Evolutionary conservation across 2,797 vertebrate genomes (phyloP).

Genomic region (Lemur catta): DNA sequence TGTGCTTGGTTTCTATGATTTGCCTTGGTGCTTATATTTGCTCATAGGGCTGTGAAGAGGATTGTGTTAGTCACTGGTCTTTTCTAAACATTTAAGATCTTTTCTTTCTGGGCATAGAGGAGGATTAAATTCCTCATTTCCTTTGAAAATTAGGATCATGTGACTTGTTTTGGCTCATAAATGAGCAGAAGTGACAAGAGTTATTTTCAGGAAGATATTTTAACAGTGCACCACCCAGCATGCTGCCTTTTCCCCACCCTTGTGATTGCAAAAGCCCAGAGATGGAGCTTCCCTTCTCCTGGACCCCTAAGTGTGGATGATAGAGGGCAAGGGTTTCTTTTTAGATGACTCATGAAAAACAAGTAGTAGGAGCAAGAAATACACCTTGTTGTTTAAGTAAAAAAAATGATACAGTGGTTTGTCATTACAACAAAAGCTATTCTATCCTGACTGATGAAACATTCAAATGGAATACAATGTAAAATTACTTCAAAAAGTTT

Average conservation of each 20-base stretch:
- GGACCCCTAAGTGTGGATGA: not conserved
- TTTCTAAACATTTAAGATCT: not conserved
- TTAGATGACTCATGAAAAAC: not conserved
- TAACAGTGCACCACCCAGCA: not conserved
- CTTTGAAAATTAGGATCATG: not conserved
- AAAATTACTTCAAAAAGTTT: not conserved
- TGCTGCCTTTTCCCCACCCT: not conserved
- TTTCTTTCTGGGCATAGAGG: not conserved
- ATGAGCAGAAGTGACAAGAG: not conserved
- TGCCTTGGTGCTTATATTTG: not conserved
- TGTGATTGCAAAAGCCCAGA: not conserved
- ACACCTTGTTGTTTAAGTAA: not conserved
- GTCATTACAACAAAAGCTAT: not conserved
- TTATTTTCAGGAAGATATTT: not conserved
- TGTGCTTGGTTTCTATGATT: not conserved
- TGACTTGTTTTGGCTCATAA: not conserved
- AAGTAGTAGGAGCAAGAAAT: not conserved
- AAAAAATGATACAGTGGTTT: not conserved
- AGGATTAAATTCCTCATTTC: not conserved
- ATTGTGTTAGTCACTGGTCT: not conserved
- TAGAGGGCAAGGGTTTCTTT: not conserved
- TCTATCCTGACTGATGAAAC: not conserved
- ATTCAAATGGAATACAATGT: not conserved
- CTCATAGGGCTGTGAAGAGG: not conserved
- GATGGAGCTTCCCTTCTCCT: not conserved